phyloP scores from a whole-genome alignment of 1,140 invertebrate genomes.

The Globodera rostochiensis region DNA sequence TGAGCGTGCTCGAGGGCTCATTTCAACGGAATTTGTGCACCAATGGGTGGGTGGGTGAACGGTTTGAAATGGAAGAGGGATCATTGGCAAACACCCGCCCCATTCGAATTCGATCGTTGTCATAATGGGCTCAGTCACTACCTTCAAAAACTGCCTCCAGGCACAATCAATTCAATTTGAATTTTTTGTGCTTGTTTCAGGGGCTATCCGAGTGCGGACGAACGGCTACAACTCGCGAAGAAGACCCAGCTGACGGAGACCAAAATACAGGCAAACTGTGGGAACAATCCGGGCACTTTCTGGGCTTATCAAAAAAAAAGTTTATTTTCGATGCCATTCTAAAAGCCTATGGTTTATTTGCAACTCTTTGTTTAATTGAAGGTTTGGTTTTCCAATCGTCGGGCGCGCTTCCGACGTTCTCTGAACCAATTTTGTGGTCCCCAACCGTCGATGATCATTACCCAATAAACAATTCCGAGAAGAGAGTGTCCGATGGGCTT shows the following conservation, averaged over 20 bases:
- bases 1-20: slow-evolving; percentile 94
- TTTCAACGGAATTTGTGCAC: slow-evolving; percentile 67
- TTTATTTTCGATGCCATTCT: too few relatives aligned
- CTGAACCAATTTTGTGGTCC: not conserved
- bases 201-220: slow-evolving; percentile 65
- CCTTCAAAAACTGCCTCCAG: too few relatives aligned
- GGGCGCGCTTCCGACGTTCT: slow-evolving; percentile 51
- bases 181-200: slow-evolving; percentile 41
- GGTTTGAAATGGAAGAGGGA: not conserved
- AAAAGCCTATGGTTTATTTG: slow-evolving; percentile 3
- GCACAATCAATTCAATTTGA: too few relatives aligned
- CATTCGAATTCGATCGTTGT: too few relatives aligned
- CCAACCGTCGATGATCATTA: not conserved
- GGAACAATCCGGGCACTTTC: too few relatives aligned
- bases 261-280: slow-evolving; percentile 58
- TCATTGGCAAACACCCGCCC: not conserved
- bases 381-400: slow-evolving; percentile 62
- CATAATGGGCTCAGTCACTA: too few relatives aligned
- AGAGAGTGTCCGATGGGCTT: not conserved
- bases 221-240: slow-evolving; percentile 48
- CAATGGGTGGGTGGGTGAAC: slow-evolving; percentile 43
- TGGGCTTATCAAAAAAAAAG: too few relatives aligned
- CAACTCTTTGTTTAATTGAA: slow-evolving; percentile 16
- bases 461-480: not conserved
- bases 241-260: slow-evolving; percentile 52